Conservation (phyloP, 2,113 vertebrate species). For the Eurystomus gularis region DNA sequence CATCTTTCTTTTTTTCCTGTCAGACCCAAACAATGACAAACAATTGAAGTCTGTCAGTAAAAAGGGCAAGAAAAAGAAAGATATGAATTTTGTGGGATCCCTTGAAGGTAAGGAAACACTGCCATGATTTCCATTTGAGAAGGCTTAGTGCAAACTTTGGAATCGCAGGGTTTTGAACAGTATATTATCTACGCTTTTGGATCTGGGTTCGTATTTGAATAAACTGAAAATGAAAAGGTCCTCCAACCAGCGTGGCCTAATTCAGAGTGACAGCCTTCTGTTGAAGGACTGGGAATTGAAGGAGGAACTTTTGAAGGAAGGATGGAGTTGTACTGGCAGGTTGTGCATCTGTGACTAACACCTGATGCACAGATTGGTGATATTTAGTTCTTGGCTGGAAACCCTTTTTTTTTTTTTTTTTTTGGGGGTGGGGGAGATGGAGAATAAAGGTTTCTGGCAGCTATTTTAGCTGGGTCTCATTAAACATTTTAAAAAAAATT, state of each 20-base stretch:
- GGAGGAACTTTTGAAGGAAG: neutral
- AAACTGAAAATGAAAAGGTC: neutral
- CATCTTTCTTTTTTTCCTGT: neutral
- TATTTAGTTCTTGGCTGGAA: neutral
- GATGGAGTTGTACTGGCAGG: neutral
- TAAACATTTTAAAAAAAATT: too few species aligned
- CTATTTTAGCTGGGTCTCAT: neutral
- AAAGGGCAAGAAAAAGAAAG: constrained; percentile 80
- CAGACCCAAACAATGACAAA: constrained; percentile 37
- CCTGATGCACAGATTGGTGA: neutral
- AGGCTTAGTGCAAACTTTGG: neutral
- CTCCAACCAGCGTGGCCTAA: neutral
- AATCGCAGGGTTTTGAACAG: neutral
- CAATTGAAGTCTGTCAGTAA: constrained; percentile 24
- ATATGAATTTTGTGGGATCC: constrained; percentile 70
- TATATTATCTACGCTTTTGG: neutral
- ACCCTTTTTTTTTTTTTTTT: neutral
- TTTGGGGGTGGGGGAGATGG: too few species aligned
- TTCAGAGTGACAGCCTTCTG: neutral
- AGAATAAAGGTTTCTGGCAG: neutral
- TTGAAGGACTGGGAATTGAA: neutral
- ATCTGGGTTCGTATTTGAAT: neutral
- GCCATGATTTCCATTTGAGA: neutral
- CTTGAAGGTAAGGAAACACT: constrained; percentile 66
- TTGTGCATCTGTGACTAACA: neutral